These are phyloP conservation scores for Meandrina meandrites DNA, from an alignment of 92 coral and sea anemone genomes.

Conservation along the genomic window DNA sequence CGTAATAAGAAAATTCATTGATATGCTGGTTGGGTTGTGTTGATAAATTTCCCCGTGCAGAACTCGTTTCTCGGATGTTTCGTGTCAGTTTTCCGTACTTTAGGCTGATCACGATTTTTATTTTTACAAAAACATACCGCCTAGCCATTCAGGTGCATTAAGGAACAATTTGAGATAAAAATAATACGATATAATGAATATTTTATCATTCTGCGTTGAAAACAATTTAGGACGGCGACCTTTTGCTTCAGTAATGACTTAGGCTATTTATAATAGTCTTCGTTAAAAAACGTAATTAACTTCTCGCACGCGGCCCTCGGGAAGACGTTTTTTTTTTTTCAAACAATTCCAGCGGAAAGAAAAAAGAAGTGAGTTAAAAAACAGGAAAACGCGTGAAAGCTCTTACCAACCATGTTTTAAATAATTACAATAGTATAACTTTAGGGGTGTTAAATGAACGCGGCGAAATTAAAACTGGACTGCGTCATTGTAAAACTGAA, in stretches of 20 bases:
- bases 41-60: not conserved
- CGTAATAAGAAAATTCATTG: not conserved
- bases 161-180: slow-evolving; percentile 13
- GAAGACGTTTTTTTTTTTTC: not conserved
- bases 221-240: not conserved
- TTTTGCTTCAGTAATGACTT: not conserved
- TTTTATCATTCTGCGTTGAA: not conserved
- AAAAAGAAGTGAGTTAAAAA: not conserved
- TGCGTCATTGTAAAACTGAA: not conserved
- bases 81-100: not conserved
- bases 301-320: not conserved
- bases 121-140: not conserved
- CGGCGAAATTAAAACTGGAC: not conserved
- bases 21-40: not conserved
- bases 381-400: not conserved
- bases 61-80: not conserved
- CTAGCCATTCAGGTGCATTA: not conserved
- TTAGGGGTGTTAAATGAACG: not conserved
- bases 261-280: not conserved
- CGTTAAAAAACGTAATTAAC: not conserved
- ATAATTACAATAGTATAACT: not conserved
- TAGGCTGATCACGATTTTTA: not conserved
- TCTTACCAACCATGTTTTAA: not conserved
- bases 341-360: not conserved
- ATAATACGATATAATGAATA: not conserved